Evolutionary conservation across 2,113 vertebrate species (phyloP).

Genomic region (Eretmochelys imbricata): DNA sequence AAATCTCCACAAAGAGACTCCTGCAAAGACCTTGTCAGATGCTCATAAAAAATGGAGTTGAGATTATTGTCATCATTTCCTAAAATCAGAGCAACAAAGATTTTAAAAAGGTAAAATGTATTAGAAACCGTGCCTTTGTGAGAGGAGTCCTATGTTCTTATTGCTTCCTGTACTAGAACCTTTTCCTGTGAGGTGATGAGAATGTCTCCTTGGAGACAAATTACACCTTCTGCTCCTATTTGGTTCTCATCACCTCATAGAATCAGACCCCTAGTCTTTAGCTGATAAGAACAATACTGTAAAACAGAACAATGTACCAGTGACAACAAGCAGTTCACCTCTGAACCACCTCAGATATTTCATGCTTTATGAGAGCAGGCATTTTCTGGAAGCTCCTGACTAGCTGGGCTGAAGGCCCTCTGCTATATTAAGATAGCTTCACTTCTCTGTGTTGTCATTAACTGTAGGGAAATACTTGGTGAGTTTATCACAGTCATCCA

Average conservation of each 20-base stretch:
- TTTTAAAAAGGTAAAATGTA: neutral
- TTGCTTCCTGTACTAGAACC: neutral
- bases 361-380: neutral
- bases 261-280: neutral
- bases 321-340: neutral
- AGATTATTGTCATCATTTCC: constrained; percentile 96
- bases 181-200: neutral
- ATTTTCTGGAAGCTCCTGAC: neutral
- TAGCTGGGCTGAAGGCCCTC: neutral
- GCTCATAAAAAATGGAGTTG: constrained; percentile 98
- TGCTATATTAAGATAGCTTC: neutral
- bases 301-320: neutral
- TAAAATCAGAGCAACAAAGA: constrained; percentile 63
- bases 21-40: constrained; percentile 95
- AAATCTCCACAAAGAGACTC: constrained; percentile 95
- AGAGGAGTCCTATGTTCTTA: neutral
- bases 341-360: neutral
- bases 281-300: neutral
- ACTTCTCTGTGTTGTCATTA: neutral
- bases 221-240: neutral
- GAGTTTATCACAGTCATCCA: neutral
- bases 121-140: neutral
- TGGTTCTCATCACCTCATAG: neutral
- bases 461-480: neutral
- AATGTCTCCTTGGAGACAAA: neutral